Evolutionary conservation across 1,140 invertebrate species (phyloP).

Genomic region (Drepana arcuata): DNA sequence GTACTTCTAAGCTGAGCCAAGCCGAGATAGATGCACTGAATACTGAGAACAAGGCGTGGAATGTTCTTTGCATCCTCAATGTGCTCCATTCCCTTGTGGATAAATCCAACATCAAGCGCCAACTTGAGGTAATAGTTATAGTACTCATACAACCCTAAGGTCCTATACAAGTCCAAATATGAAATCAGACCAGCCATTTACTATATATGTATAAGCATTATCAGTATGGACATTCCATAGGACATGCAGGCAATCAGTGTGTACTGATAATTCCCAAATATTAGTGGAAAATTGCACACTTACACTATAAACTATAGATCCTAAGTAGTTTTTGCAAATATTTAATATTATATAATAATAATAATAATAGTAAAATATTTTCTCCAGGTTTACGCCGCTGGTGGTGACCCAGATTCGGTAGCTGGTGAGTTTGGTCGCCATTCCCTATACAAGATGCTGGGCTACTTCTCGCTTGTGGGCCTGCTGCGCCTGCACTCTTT

Average conservation of each 20-base stretch:
- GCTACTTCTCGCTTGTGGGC: constrained; percentile 98
- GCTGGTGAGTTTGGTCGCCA: constrained; percentile 97
- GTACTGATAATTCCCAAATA: no score
- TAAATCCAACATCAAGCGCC: constrained; percentile 98
- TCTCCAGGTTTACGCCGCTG: constrained; percentile 79
- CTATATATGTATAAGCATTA: no score
- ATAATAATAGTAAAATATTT: constrained; percentile 3
- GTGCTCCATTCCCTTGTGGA: constrained; percentile 98
- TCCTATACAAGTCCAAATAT: no score
- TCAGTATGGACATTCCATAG: no score
- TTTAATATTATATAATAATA: not conserved
- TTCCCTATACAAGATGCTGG: constrained; percentile 99
- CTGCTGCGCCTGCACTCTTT: constrained; percentile 95
- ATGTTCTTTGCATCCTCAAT: constrained; percentile 97
- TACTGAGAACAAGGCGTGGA: constrained; percentile 95
- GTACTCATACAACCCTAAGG: no score
- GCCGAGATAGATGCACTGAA: constrained; percentile 89
- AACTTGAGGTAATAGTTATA: constrained; percentile 83
- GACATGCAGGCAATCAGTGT: no score
- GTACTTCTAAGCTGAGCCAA: constrained; percentile 86
- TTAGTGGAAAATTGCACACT: no score
- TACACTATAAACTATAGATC: no score
- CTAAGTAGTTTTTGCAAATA: no score
- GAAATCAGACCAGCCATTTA: no score
- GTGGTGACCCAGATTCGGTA: constrained; percentile 95